Conservation (phyloP, 1,140 invertebrate genomes). For the Bombus vancouverensis region DNA sequence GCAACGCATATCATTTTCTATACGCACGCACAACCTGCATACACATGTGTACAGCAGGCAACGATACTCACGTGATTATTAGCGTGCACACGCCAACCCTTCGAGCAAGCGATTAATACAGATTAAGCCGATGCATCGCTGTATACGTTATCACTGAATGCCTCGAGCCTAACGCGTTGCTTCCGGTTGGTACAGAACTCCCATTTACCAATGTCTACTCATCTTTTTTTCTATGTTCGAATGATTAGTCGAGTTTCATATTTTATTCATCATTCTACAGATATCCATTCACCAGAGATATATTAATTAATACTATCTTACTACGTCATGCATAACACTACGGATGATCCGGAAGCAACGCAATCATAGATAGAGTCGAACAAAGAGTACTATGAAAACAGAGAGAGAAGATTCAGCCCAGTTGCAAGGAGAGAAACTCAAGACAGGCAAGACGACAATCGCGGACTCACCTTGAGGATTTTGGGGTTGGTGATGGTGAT, state of each 20-base stretch:
- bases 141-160: slow-evolving; percentile 11
- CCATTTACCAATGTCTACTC: neutral
- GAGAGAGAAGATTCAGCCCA: slow-evolving; percentile 7
- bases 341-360: slow-evolving; percentile 27
- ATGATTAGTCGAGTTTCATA: neutral
- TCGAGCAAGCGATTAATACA: slow-evolving; percentile 34
- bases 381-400: neutral
- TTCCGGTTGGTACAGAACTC: neutral
- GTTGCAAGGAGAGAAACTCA: slow-evolving; percentile 14
- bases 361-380: neutral
- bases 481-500: slow-evolving; percentile 82
- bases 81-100: slow-evolving; percentile 44
- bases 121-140: slow-evolving; percentile 10
- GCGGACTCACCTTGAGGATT: slow-evolving; percentile 82
- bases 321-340: slow-evolving; percentile 1
- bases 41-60: slow-evolving; percentile 9
- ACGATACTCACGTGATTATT: slow-evolving; percentile 49
- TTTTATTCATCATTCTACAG: neutral
- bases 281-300: neutral
- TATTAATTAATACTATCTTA: neutral
- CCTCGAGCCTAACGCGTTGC: slow-evolving; percentile 17
- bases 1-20: slow-evolving; percentile 28
- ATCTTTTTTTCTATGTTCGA: neutral
- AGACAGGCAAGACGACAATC: slow-evolving; percentile 54
- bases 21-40: slow-evolving; percentile 12